Conservation (phyloP, 2,797 vertebrate genomes). For the Enteromius treurensis region DNA sequence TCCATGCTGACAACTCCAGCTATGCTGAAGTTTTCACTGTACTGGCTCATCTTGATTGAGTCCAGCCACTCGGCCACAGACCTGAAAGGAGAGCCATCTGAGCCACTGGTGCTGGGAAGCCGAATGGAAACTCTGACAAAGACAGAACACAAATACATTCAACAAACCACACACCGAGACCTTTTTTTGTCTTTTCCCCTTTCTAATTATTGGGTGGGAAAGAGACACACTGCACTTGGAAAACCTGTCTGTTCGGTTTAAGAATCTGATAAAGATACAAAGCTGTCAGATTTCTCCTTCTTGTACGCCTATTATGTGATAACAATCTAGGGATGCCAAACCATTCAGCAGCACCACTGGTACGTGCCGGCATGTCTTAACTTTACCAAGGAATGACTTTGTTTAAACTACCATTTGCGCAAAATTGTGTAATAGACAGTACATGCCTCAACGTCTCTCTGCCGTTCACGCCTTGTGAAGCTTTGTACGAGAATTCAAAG, state of each 20-base stretch:
- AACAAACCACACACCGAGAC: slow-evolving; percentile 59
- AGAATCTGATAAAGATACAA: slow-evolving; percentile 60
- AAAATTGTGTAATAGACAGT: slow-evolving; percentile 31
- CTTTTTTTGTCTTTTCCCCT: slow-evolving; percentile 48
- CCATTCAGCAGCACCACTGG: slow-evolving; percentile 12
- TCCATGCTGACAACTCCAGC: slow-evolving; percentile 89
- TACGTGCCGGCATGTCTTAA: slow-evolving; percentile 17
- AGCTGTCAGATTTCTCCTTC: slow-evolving; percentile 9
- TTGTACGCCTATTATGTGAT: slow-evolving; percentile 22
- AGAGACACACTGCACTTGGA: slow-evolving; percentile 61
- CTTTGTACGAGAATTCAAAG: not conserved
- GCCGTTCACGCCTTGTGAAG: not conserved
- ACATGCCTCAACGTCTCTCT: slow-evolving; percentile 34
- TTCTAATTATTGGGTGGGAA: slow-evolving; percentile 66
- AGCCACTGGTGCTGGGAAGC: slow-evolving; percentile 92
- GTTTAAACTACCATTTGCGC: not conserved
- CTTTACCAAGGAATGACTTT: slow-evolving; percentile 16
- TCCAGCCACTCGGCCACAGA: slow-evolving; percentile 94
- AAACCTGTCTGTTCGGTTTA: slow-evolving; percentile 72
- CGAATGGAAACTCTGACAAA: slow-evolving; percentile 90
- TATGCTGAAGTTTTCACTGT: slow-evolving; percentile 89
- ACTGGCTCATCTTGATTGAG: slow-evolving; percentile 97
- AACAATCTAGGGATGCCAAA: slow-evolving; percentile 34
- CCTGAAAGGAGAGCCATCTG: slow-evolving; percentile 90
- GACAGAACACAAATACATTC: slow-evolving; percentile 53